Evolutionary conservation across 2,888 invertebrate genomes (phyloP).

Genomic region (Napeogenes sylphis): DNA sequence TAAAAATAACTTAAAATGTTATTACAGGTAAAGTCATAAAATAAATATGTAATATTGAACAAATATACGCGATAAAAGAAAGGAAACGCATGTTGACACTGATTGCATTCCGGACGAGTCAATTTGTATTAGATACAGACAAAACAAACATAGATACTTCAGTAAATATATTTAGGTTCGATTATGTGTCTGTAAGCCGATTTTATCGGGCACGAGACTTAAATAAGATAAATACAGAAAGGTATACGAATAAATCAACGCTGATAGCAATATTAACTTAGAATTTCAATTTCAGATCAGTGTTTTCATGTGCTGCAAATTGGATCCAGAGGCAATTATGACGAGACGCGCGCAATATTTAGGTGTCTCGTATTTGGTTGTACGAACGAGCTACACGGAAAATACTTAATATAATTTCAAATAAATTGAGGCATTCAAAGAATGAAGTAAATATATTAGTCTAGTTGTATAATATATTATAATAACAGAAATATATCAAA

Average conservation of each 20-base stretch:
- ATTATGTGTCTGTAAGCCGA: neutral
- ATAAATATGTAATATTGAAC: too few relatives aligned
- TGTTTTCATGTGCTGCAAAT: conserved; percentile 3
- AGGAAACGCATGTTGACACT: conserved; percentile 28
- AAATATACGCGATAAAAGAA: conserved; percentile 22
- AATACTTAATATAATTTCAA: too few relatives aligned
- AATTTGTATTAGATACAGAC: conserved; percentile 18
- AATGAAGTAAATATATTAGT: too few relatives aligned
- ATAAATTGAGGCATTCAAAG: too few relatives aligned
- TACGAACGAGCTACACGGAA: too few relatives aligned
- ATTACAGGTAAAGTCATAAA: too few relatives aligned
- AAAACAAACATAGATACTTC: neutral
- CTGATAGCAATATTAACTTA: neutral
- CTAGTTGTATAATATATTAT: too few relatives aligned
- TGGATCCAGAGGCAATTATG: neutral
- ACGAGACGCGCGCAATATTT: neutral
- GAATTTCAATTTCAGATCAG: neutral
- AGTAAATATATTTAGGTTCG: conserved; percentile 3
- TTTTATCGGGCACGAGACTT: conserved; percentile 3
- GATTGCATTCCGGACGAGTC: conserved; percentile 10
- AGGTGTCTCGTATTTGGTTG: neutral
- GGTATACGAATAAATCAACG: too few relatives aligned
- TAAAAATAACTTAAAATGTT: too few relatives aligned
- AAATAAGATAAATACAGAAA: neutral
- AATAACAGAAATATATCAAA: too few relatives aligned